Base-by-base conservation (phyloP, 2,113 vertebrate genomes). In the Hippotragus niger region DNA sequence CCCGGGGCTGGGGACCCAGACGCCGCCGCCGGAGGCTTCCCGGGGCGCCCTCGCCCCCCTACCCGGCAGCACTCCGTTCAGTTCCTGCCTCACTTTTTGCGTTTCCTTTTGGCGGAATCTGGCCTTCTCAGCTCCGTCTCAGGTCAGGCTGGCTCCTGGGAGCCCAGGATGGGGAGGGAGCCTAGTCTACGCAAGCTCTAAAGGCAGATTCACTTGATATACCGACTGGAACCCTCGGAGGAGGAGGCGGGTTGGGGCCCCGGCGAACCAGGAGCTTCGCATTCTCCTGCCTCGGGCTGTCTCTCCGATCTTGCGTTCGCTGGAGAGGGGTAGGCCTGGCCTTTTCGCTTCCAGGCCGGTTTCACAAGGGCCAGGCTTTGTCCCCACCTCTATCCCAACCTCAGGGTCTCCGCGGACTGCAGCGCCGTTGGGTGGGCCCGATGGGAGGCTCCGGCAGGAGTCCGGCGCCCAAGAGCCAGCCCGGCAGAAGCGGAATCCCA, bases 1-100 rank as follows among this genome's bases (percentile, higher is more conserved):
- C 90, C 92, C 3, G 6, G 29, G 86, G 50, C 86, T 83, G 25
- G 58, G 94, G 94, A 92, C 88, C 57, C 92, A 96, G 74, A 58
- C 96, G 92, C 98, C 92, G 97, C 88, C 25, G 97, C 86, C 27
- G 2, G 45, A 85, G 94, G 98, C 98, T 97, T 89, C 92, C 45
- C 62, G 52, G 3, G 57, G 89, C 50, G 9, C 58, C 43, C 21
- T 80, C 45, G 23, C 50, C 43, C 67, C 50, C 40, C 50, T 12
- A 17, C 45, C 74, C 80, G 6, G 91, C 95, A 43, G 96, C 97
- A 33, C 98, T 88, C 90, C 31, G 76, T 58, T 90, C 36, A 27
- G 91, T 91, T 90, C 71, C 89, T 89, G 96, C 1, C 94, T 55
- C 55, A 12, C 93, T 57, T 67, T 84, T 31, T 55, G 67, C 92